Evolutionary conservation across 1,140 invertebrate species (phyloP).

Genomic region (Microvelia longipes): DNA sequence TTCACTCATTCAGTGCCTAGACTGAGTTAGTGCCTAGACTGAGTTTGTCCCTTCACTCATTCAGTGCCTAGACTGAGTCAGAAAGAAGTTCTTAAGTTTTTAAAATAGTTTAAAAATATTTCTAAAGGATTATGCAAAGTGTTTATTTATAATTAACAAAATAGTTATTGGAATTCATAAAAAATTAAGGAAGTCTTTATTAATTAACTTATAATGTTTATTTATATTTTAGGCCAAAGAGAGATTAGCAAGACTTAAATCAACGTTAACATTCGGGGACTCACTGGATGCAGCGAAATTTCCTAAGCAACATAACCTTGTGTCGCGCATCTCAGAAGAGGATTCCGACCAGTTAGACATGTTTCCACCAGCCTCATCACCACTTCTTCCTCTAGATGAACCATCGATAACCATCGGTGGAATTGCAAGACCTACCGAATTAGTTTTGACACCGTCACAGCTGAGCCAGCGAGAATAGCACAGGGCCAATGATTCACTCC

Average conservation of each 20-base stretch:
- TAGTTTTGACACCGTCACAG: constrained; percentile 19
- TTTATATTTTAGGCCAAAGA: constrained; percentile 3
- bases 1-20: no score
- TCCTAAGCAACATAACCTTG: constrained; percentile 4
- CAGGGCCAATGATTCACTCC: background rate
- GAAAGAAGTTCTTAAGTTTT: no score
- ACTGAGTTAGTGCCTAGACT: no score
- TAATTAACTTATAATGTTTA: background rate
- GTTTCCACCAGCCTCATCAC: constrained; percentile 7
- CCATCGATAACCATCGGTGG: background rate
- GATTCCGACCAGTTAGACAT: constrained; percentile 15
- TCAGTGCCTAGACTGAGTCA: no score
- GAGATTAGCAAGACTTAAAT: constrained; percentile 19
- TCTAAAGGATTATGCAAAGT: no score
- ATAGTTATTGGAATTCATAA: no score
- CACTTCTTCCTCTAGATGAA: constrained; percentile 8
- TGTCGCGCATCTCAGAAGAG: constrained; percentile 16
- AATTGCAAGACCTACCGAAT: constrained; percentile 8
- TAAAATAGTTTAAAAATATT: no score
- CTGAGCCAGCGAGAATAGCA: background rate
- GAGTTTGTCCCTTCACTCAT: no score
- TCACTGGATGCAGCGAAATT: constrained; percentile 16
- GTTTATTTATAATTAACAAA: no score
- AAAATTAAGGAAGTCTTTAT: no score
- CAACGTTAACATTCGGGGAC: constrained; percentile 22